Evolutionary conservation across 2,113 vertebrate species (phyloP), one percentile per base, ranked within the genome.

Genomic region (Dromas ardeola): DNA sequence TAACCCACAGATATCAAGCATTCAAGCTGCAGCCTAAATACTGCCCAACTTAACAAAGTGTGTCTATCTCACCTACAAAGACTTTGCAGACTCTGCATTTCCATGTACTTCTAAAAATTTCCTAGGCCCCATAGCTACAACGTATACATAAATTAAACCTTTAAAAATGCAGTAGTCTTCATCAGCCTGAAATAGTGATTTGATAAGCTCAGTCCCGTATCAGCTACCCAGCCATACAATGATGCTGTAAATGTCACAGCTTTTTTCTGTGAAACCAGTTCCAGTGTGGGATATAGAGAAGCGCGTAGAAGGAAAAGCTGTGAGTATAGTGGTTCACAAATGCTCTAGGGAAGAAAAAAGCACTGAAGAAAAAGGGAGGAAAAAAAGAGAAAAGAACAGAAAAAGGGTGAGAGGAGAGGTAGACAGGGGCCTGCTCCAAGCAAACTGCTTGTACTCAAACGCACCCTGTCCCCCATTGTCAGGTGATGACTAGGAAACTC

Each of bases 171-270:
- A n/a, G 23, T 40, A 45, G 29, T 70, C 34, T 38, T 80, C 34
- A 38, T 63, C 61, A 70, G 21, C 38, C 19, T 88, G 67, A 92
- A 52, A 40, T 0, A 40, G 34, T 42, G 69, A 62, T 61, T 76
- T 45, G 66, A n/a, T 63, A 56, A 74, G 70, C 53, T 63, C 25
- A 55, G 20, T 42, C 9, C 9, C 6, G 1, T 62, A 45, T n/a
- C 19, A 50, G 13, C 26, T 32, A 29, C 13, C 6, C 7, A 63
- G 18, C 3, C 12, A 3, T 78, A 62, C 8, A 62, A 26, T 0
- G 0, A 29, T 84, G 38, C 13, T 76, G 16, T 27, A 34, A 47
- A 52, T 13, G 10, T 43, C 6, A 27, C 9, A 50, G 14, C 3
- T 34, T 63, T 56, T 62, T 73, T 26, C 45, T 65, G 30, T 70